Percentiles rank a stretch among this genome's conserved stretches.
These are phyloP conservation scores for Salvelinus alpinus DNA, from an alignment of 2,113 vertebrate genomes.

Conservation along the genomic window DNA sequence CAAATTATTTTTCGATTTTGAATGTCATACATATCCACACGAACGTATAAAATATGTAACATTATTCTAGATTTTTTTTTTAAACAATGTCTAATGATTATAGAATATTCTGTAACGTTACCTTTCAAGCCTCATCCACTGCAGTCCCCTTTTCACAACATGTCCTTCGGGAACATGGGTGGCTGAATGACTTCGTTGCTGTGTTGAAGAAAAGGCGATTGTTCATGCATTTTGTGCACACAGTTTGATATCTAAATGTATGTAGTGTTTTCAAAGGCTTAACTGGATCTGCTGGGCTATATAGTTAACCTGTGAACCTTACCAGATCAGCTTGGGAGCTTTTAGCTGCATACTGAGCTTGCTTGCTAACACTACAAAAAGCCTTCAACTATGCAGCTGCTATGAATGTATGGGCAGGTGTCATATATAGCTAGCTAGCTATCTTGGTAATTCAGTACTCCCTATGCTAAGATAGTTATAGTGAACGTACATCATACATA, in stretches of 20 bases:
- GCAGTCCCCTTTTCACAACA: background rate
- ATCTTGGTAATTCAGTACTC: too few species aligned
- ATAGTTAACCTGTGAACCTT: too few species aligned
- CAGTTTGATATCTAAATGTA: background rate
- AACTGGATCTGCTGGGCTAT: too few species aligned
- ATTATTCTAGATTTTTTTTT: background rate
- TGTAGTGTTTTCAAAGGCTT: background rate
- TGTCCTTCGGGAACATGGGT: slow-evolving; percentile 35
- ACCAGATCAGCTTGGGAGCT: too few species aligned
- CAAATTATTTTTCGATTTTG: background rate
- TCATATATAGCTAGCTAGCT: too few species aligned
- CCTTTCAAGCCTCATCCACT: background rate
- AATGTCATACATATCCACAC: background rate
- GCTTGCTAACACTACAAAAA: too few species aligned
- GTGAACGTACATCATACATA: too few species aligned
- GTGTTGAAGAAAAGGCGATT: background rate
- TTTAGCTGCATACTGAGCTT: too few species aligned
- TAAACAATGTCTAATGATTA: background rate
- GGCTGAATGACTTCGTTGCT: background rate
- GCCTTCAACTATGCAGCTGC: too few species aligned
- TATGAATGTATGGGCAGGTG: too few species aligned
- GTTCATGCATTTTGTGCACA: background rate
- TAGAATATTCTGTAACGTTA: too few species aligned
- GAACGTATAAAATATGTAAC: background rate
- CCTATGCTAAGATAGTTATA: too few species aligned